phyloP scores from a whole-genome alignment of 2,888 invertebrate species.

The Thecocarcelia acutangulata region DNA sequence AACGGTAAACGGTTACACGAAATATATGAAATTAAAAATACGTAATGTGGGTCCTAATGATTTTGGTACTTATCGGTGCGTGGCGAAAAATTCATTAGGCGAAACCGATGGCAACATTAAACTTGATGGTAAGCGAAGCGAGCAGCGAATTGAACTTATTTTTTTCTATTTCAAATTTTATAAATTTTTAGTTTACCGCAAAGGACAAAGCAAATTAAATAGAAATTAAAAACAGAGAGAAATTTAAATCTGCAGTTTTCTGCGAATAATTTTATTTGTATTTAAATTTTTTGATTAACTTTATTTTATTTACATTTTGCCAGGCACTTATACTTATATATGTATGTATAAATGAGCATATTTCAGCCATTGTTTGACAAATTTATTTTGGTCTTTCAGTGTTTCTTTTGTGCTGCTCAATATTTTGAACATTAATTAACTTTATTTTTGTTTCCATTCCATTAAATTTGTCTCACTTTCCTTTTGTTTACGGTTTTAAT shows the following conservation, averaged over 20 bases:
- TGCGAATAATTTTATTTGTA: neutral
- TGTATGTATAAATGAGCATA: neutral
- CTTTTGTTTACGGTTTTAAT: constrained; percentile 19
- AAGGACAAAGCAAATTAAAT: constrained; percentile 3
- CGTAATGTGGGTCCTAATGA: constrained; percentile 89
- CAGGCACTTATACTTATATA: too few species aligned
- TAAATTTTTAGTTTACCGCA: constrained; percentile 34
- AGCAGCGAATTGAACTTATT: constrained; percentile 1
- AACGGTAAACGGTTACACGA: constrained; percentile 92
- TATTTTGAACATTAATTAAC: constrained; percentile 64
- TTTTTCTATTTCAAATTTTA: neutral
- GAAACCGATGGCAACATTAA: constrained; percentile 95
- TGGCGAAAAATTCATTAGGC: constrained; percentile 94
- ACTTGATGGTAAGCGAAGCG: constrained; percentile 89
- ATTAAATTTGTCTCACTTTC: constrained; percentile 59
- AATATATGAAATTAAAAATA: constrained; percentile 95
- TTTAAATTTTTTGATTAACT: neutral
- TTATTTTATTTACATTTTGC: neutral
- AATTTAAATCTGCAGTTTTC: neutral
- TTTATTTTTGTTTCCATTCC: constrained; percentile 59
- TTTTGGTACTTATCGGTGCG: constrained; percentile 94
- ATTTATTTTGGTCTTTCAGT: constrained; percentile 18
- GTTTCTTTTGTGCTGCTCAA: constrained; percentile 23
- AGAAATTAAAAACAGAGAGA: neutral
- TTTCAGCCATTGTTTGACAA: constrained; percentile 35